Evolutionary conservation across 2,113 vertebrate genomes (phyloP).

Genomic region (Oryzias woworae): DNA sequence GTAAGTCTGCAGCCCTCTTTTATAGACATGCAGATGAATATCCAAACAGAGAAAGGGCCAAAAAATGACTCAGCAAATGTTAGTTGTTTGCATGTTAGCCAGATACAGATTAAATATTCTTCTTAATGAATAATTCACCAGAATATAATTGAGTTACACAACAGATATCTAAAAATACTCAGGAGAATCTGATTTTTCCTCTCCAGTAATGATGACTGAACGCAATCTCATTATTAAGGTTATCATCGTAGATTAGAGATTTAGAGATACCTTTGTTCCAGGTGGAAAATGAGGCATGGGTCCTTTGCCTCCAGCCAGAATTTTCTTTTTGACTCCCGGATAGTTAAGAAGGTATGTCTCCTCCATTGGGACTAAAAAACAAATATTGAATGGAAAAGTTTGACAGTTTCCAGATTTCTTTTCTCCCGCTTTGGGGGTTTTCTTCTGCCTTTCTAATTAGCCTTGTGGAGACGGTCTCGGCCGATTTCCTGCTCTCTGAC

Average conservation of each 20-base stretch:
- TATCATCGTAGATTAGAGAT: constrained; percentile 1
- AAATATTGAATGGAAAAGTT: constrained; percentile 1
- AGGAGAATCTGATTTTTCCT: constrained; percentile 25
- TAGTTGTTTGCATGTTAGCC: constrained; percentile 52
- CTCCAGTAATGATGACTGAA: background rate
- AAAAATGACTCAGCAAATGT: constrained; percentile 68
- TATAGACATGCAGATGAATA: constrained; percentile 43
- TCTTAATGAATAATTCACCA: constrained; percentile 58
- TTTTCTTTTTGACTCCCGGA: constrained; percentile 85
- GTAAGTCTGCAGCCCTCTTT: too few relatives aligned
- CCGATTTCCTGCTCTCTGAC: constrained; percentile 76
- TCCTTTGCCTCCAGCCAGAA: constrained; percentile 82
- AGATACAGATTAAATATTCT: constrained; percentile 46
- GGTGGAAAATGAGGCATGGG: constrained; percentile 80
- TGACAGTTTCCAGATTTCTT: constrained; percentile 16
- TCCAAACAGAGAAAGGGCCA: constrained; percentile 41
- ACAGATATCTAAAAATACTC: constrained; percentile 41
- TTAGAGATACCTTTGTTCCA: constrained; percentile 83
- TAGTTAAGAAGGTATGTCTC: constrained; percentile 80
- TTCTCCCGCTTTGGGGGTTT: constrained; percentile 12
- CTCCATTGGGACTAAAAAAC: constrained; percentile 71
- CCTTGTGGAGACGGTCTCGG: constrained; percentile 48
- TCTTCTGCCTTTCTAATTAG: constrained; percentile 51
- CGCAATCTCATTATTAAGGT: too few relatives aligned
- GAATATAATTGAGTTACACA: constrained; percentile 45